phyloP scores from a whole-genome alignment of 2,888 invertebrate species.

The Ochropleura plecta region DNA sequence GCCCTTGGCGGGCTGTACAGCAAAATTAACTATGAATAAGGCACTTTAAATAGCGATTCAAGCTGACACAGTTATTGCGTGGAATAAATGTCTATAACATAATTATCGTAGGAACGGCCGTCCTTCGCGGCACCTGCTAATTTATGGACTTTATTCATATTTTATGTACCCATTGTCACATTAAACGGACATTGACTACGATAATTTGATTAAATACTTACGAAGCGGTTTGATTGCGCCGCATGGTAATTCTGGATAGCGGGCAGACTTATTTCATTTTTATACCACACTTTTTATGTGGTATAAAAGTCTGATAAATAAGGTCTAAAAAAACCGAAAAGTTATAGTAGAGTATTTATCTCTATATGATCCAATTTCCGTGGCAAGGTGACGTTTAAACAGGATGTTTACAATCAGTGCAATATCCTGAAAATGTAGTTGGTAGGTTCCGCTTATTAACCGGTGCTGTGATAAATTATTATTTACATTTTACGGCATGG shows the following conservation, averaged over 20 bases:
- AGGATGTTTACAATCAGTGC: slow-evolving; percentile 21
- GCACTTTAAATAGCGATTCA: slow-evolving; percentile 28
- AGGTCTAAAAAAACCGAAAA: neutral
- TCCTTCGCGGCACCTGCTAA: slow-evolving; percentile 42
- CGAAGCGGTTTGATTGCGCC: neutral
- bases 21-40: neutral
- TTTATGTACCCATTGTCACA: slow-evolving; percentile 34
- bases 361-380: slow-evolving; percentile 21
- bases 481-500: neutral
- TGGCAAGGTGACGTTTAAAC: slow-evolving; percentile 12
- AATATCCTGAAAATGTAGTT: slow-evolving; percentile 42
- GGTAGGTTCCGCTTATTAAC: slow-evolving; percentile 17
- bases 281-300: no score
- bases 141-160: slow-evolving; percentile 54
- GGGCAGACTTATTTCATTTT: no score
- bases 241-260: neutral
- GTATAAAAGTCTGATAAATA: neutral
- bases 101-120: slow-evolving; percentile 41
- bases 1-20: neutral
- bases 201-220: slow-evolving; percentile 23
- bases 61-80: slow-evolving; percentile 40
- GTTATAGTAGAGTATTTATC: neutral
- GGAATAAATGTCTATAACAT: slow-evolving; percentile 45
- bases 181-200: slow-evolving; percentile 32
- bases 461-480: slow-evolving; percentile 13